These are phyloP conservation scores for Drosophila arizonae DNA, from an alignment of 1,140 invertebrate species.

Conservation along the genomic window DNA sequence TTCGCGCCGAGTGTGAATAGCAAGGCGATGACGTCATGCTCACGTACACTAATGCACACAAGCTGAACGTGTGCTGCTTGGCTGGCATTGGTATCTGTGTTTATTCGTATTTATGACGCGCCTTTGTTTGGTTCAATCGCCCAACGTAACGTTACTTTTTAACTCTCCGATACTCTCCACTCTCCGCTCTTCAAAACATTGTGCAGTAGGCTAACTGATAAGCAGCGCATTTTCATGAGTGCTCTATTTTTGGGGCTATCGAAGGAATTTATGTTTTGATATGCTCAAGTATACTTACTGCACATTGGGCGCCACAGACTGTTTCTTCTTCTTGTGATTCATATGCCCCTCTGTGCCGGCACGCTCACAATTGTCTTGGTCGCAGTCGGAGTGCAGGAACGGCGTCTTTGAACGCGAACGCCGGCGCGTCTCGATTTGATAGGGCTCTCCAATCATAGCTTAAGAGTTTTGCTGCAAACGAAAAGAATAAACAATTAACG, in stretches of 20 bases:
- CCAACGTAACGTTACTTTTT: conserved; percentile 26
- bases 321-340: conserved; percentile 82
- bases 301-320: conserved; percentile 82
- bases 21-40: conserved; percentile 70
- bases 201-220: conserved; percentile 7
- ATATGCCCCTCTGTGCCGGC: conserved; percentile 83
- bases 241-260: conserved; percentile 16
- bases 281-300: conserved; percentile 82
- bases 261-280: background rate
- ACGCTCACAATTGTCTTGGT: conserved; percentile 84
- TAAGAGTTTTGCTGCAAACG: conserved; percentile 43
- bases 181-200: background rate
- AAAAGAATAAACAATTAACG: conserved; percentile 30
- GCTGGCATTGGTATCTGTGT: background rate
- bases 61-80: conserved; percentile 19
- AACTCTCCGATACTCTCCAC: conserved; percentile 1
- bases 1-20: conserved; percentile 62
- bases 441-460: conserved; percentile 66
- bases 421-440: conserved; percentile 83
- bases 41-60: conserved; percentile 15
- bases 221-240: background rate
- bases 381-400: conserved; percentile 84
- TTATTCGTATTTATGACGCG: conserved; percentile 16
- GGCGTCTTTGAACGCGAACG: conserved; percentile 87
- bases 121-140: conserved; percentile 20